Conservation (phyloP, 92 coral and sea anemone species). For the Parazoanthus atlanticus region DNA sequence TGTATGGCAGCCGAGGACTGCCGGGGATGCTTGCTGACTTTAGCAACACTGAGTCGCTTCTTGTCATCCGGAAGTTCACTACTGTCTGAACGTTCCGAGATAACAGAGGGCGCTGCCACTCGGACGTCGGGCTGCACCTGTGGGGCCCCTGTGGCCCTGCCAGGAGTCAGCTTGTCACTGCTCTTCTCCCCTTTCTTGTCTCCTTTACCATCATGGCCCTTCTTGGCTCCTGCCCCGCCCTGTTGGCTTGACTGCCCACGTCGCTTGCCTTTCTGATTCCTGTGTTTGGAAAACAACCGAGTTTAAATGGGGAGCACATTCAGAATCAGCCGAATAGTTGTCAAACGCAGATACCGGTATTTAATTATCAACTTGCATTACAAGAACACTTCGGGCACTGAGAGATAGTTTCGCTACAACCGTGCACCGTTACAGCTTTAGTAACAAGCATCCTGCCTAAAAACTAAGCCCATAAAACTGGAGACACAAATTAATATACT, state of each 20-base stretch:
- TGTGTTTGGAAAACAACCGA: conserved; percentile 26
- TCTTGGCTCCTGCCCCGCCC: conserved; percentile 71
- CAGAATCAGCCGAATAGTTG: neutral
- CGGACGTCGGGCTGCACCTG: conserved; percentile 78
- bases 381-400: too few relatives aligned
- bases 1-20: conserved; percentile 78
- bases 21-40: conserved; percentile 69
- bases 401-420: too few relatives aligned
- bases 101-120: conserved; percentile 93
- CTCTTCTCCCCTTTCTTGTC: conserved; percentile 93
- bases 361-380: too few relatives aligned
- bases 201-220: conserved; percentile 76
- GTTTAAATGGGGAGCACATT: neutral
- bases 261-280: conserved; percentile 86
- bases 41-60: conserved; percentile 77
- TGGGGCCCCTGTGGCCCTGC: conserved; percentile 75
- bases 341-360: neutral
- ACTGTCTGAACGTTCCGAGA: conserved; percentile 98
- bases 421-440: too few relatives aligned
- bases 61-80: conserved; percentile 86
- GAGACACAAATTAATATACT: too few relatives aligned
- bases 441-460: too few relatives aligned
- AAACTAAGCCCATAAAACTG: too few relatives aligned
- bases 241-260: conserved; percentile 75
- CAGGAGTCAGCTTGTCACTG: conserved; percentile 84